Percentiles rank a stretch among this genome's conserved stretches.
These are phyloP conservation scores for Sebastes matsubarae DNA, from an alignment of 2,797 vertebrate species.

Conservation along the genomic window DNA sequence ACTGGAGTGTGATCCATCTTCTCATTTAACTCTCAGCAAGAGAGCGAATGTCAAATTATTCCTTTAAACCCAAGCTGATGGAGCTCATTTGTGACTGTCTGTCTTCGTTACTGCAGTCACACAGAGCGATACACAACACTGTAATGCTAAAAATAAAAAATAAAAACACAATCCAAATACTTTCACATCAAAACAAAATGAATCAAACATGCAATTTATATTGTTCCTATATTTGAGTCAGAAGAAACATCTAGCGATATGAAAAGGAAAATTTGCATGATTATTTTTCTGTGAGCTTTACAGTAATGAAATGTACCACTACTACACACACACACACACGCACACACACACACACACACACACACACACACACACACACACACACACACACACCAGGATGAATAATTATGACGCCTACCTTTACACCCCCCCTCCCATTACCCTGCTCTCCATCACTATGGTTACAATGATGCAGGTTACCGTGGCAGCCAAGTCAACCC, in stretches of 20 bases:
- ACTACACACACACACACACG: neutral
- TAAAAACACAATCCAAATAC: neutral
- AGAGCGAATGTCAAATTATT: neutral
- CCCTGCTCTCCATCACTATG: conserved; percentile 62
- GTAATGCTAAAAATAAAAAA: neutral
- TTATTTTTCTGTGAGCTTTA: neutral
- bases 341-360: conserved; percentile 18
- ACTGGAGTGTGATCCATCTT: neutral
- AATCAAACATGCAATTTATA: neutral
- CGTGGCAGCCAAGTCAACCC: conserved; percentile 63
- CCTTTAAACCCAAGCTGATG: neutral
- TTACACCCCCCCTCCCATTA: conserved; percentile 8
- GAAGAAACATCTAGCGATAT: neutral
- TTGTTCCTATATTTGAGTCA: neutral
- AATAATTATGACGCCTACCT: conserved; percentile 44
- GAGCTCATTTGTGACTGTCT: neutral
- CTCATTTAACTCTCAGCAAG: neutral
- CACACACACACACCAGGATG: conserved; percentile 14
- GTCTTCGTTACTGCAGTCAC: neutral
- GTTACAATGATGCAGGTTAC: conserved; percentile 79
- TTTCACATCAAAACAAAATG: neutral
- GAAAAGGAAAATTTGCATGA: neutral
- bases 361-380: conserved; percentile 20
- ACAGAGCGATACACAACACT: neutral
- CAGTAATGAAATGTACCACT: conserved; percentile 13